Conservation (phyloP, 2,888 invertebrate genomes). For the Drosophila imparisetae region DNA sequence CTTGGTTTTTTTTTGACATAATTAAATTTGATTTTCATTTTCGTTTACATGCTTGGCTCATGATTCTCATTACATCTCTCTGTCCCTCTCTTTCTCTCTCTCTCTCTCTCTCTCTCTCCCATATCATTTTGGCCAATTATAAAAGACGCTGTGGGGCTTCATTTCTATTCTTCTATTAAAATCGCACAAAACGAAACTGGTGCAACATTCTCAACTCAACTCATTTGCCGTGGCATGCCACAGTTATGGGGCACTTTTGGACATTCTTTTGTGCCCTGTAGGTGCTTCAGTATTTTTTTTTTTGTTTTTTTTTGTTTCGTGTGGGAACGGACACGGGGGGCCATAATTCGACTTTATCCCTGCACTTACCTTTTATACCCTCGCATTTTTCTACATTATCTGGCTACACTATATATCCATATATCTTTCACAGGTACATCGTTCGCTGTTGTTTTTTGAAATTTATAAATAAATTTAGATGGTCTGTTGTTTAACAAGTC, state of each 20-base stretch:
- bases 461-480: neutral
- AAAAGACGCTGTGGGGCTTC: slow-evolving; percentile 32
- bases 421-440: neutral
- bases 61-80: slow-evolving; percentile 17
- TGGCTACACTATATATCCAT: neutral
- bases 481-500: neutral
- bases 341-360: neutral
- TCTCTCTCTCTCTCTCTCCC: neutral
- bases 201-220: slow-evolving; percentile 55
- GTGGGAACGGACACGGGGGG: neutral
- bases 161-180: slow-evolving; percentile 1
- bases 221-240: slow-evolving; percentile 40
- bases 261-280: slow-evolving; percentile 10
- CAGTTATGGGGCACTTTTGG: slow-evolving; percentile 19
- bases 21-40: slow-evolving; percentile 51
- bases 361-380: neutral
- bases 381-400: neutral
- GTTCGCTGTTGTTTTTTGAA: neutral
- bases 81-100: neutral
- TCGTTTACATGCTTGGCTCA: slow-evolving; percentile 25
- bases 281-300: neutral
- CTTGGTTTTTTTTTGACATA: slow-evolving; percentile 34
- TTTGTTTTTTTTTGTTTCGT: neutral
- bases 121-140: slow-evolving; percentile 41
- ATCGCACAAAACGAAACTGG: slow-evolving; percentile 39